These are phyloP conservation scores for Peromyscus eremicus DNA, from an alignment of 2,797 vertebrate genomes.

Conservation along the genomic window DNA sequence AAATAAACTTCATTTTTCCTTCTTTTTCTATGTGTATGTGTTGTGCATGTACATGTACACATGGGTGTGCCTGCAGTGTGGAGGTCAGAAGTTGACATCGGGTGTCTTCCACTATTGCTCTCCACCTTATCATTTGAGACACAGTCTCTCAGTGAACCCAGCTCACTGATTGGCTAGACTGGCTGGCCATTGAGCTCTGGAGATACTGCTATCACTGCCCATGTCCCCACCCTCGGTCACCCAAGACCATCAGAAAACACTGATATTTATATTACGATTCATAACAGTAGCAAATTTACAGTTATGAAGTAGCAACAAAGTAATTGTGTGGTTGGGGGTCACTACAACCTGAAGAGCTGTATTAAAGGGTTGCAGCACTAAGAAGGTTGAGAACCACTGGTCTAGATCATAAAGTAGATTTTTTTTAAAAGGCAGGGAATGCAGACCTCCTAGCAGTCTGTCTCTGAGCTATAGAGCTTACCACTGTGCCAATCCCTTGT, in stretches of 20 bases:
- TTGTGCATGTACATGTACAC: not conserved
- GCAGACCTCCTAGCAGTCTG: not conserved
- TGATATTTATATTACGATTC: not conserved
- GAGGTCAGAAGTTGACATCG: not conserved
- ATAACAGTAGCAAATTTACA: not conserved
- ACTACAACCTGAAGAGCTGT: not conserved
- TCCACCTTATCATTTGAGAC: not conserved
- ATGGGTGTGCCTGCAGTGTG: not conserved
- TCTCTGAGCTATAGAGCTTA: accelerated
- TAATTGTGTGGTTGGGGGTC: not conserved
- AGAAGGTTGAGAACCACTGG: not conserved
- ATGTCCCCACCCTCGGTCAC: not conserved
- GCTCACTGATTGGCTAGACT: not conserved
- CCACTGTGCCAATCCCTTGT: not conserved
- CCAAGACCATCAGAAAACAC: not conserved
- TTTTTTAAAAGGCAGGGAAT: not conserved
- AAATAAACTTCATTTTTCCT: not conserved
- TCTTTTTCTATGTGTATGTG: not conserved
- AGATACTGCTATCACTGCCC: not conserved
- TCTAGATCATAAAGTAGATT: not conserved
- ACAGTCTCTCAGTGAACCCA: not conserved
- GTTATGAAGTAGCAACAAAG: not conserved
- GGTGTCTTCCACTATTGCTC: not conserved
- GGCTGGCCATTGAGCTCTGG: no score
- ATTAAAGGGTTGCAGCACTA: not conserved